These are phyloP conservation scores for Muscidifurax raptorellus DNA, from an alignment of 1,140 invertebrate genomes.

Conservation along the genomic window DNA sequence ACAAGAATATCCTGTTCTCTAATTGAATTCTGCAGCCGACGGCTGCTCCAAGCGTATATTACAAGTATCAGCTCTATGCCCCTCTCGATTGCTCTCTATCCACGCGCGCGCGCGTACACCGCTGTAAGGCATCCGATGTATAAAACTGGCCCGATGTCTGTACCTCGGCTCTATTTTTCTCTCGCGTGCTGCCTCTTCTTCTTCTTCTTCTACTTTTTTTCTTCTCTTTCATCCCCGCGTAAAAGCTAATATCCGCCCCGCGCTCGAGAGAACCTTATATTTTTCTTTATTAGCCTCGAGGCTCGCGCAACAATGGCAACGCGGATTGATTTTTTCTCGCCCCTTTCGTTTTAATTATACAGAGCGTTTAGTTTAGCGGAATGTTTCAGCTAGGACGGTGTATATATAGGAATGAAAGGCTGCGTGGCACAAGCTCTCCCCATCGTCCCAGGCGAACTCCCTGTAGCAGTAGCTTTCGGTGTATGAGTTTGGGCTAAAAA, in stretches of 20 bases:
- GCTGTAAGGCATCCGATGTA: too few species aligned
- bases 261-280: slow-evolving; percentile 54
- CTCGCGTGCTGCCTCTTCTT: background rate
- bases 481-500: too few species aligned
- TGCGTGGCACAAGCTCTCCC: too few species aligned
- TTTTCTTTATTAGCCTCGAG: slow-evolving; percentile 57
- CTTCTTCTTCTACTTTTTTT: too few species aligned
- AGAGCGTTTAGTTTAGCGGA: too few species aligned
- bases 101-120: too few species aligned
- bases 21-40: slow-evolving; percentile 2
- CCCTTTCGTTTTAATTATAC: slow-evolving; percentile 18
- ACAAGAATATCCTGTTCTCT: slow-evolving; percentile 28
- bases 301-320: slow-evolving; percentile 7
- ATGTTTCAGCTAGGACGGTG: too few species aligned
- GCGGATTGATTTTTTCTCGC: background rate
- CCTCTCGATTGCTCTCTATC: too few species aligned
- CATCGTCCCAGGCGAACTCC: too few species aligned
- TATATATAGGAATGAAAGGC: too few species aligned
- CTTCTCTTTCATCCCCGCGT: slow-evolving; percentile 18
- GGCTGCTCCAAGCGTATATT: background rate
- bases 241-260: slow-evolving; percentile 59
- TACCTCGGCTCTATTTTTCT: background rate
- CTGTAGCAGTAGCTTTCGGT: too few species aligned
- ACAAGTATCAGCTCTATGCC: background rate
- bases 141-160: too few species aligned